Evolutionary conservation across 2,797 vertebrate genomes (phyloP).

Genomic region (Menidia menidia): DNA sequence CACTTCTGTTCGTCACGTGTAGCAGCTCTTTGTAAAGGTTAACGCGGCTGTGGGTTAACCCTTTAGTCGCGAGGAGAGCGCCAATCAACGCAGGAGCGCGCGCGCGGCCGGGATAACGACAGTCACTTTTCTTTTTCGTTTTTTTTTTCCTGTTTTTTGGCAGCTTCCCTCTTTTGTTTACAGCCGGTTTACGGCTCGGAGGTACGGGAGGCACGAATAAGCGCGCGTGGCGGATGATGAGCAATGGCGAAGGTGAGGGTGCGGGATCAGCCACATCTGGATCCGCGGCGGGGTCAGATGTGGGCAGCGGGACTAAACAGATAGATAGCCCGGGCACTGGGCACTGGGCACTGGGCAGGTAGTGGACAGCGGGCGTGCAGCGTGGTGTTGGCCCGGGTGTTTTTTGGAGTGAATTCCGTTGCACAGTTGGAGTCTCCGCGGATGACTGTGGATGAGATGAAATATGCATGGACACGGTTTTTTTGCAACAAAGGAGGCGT

Average conservation of each 20-base stretch:
- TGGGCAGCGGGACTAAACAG: slow-evolving; percentile 8
- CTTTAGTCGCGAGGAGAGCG: slow-evolving; percentile 32
- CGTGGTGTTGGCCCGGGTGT: no score
- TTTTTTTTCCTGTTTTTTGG: no score
- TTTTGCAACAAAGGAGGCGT: slow-evolving; percentile 72
- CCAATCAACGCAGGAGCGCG: no score
- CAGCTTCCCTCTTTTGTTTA: slow-evolving; percentile 16
- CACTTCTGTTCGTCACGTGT: slow-evolving; percentile 83
- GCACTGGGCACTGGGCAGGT: slow-evolving; percentile 65
- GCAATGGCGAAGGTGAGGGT: slow-evolving; percentile 36
- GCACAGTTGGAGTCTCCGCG: slow-evolving; percentile 51
- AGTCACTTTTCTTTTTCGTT: background rate
- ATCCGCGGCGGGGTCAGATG: slow-evolving; percentile 60
- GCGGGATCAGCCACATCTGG: slow-evolving; percentile 55
- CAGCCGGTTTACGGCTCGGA: slow-evolving; percentile 2
- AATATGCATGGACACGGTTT: slow-evolving; percentile 69
- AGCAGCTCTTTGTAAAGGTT: slow-evolving; percentile 81
- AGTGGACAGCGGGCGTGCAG: background rate
- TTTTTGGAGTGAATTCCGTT: slow-evolving; percentile 24
- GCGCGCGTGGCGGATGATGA: slow-evolving; percentile 21
- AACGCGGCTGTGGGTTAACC: slow-evolving; percentile 79
- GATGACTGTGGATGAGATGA: slow-evolving; percentile 54
- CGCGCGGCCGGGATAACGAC: background rate
- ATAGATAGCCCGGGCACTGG: slow-evolving; percentile 43
- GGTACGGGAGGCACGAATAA: background rate